Percentiles rank a stretch among this genome's conserved stretches.
These are phyloP conservation scores for Microchirus variegatus DNA, from an alignment of 2,797 vertebrate genomes.

Conservation along the genomic window DNA sequence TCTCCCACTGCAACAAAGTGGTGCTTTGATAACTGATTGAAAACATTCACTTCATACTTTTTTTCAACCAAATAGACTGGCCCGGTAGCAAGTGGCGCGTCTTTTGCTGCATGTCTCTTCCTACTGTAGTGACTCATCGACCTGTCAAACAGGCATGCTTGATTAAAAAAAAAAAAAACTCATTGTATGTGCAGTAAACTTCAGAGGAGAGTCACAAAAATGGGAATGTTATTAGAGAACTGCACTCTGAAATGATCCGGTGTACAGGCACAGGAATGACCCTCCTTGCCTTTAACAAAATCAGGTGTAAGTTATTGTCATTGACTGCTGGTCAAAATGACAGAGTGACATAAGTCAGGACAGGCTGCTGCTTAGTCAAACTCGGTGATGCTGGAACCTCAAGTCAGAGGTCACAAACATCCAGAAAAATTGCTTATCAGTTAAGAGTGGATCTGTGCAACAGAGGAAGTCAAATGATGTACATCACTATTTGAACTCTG, in stretches of 20 bases:
- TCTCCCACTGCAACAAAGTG: neutral
- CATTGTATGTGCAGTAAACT: neutral
- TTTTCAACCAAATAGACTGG: slow-evolving; percentile 1
- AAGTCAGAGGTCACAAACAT: too few relatives aligned
- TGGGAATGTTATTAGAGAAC: neutral
- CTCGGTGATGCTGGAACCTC: too few relatives aligned
- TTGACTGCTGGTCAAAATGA: neutral
- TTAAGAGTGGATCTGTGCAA: too few relatives aligned
- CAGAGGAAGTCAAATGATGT: too few relatives aligned
- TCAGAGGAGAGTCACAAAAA: neutral
- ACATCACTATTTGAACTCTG: too few relatives aligned
- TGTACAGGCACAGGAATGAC: too few relatives aligned
- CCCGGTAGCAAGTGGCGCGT: neutral
- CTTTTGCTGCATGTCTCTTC: slow-evolving; percentile 2
- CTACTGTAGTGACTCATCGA: slow-evolving; percentile 8
- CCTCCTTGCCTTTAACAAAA: neutral
- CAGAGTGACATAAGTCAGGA: neutral
- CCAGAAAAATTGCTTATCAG: too few relatives aligned
- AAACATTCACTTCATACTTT: neutral
- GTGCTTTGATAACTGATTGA: slow-evolving; percentile 1
- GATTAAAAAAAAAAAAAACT: slow-evolving; percentile 20
- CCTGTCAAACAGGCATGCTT: slow-evolving; percentile 6
- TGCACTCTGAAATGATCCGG: too few relatives aligned
- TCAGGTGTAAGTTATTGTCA: neutral
- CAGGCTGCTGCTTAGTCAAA: neutral